phyloP scores from a whole-genome alignment of 2,888 invertebrate species.

The Ctenicera cuprea region DNA sequence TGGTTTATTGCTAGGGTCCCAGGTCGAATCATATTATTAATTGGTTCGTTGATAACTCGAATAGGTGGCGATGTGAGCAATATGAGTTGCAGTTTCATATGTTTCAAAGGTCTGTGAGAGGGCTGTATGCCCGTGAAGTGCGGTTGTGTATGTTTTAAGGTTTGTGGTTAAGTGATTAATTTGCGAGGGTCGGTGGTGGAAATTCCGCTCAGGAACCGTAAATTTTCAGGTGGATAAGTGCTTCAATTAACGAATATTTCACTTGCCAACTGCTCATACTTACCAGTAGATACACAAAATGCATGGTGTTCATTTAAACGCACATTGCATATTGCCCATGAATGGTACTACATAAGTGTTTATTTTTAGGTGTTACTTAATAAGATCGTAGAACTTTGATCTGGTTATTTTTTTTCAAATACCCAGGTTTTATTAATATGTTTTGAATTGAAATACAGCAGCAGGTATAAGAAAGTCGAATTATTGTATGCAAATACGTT shows the following conservation, averaged over 20 bases:
- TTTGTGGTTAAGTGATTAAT: constrained; percentile 9
- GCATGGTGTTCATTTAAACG: constrained; percentile 45
- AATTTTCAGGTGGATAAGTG: constrained; percentile 38
- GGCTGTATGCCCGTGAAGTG: neutral
- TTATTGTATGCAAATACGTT: constrained; percentile 6
- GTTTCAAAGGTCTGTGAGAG: constrained; percentile 9
- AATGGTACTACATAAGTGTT: constrained; percentile 41
- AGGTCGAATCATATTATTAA: too few relatives aligned
- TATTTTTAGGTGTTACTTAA: constrained; percentile 33
- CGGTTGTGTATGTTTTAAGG: constrained; percentile 7
- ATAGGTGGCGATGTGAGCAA: neutral
- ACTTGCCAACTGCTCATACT: constrained; percentile 22
- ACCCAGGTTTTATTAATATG: neutral
- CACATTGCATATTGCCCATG: constrained; percentile 39
- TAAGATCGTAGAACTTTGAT: constrained; percentile 8
- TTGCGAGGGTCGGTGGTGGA: constrained; percentile 9
- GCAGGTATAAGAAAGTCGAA: neutral
- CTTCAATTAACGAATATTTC: constrained; percentile 27
- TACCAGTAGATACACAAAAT: constrained; percentile 38
- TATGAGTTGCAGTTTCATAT: neutral
- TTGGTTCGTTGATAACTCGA: neutral
- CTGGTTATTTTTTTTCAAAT: neutral
- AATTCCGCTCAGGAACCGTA: constrained; percentile 2
- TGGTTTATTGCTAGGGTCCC: too few relatives aligned
- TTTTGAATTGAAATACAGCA: too few relatives aligned